These are phyloP conservation scores for Drosophila cognata DNA, from an alignment of 2,888 invertebrate species.

Conservation along the genomic window DNA sequence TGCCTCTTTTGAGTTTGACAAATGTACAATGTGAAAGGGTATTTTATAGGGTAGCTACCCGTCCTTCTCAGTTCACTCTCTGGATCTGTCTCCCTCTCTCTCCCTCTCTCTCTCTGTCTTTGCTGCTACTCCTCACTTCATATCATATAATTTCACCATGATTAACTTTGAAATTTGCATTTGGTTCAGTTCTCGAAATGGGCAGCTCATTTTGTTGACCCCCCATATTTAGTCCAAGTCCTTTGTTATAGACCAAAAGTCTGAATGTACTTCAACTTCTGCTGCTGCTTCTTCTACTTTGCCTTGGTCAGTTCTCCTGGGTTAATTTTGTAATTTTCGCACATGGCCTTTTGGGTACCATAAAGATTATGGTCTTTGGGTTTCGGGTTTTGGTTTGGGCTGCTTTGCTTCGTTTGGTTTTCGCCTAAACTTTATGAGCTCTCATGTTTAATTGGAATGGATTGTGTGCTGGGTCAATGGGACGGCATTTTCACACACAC, in stretches of 20 bases:
- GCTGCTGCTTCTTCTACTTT: constrained; percentile 3
- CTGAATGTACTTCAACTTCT: constrained; percentile 5
- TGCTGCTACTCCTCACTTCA: background rate
- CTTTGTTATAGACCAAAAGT: constrained; percentile 23
- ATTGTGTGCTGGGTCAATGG: constrained; percentile 54
- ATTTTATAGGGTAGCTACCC: constrained; percentile 12
- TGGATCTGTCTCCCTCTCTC: background rate
- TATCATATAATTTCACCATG: constrained; percentile 73
- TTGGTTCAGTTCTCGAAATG: constrained; percentile 31
- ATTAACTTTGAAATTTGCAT: constrained; percentile 78
- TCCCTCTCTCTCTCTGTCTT: background rate
- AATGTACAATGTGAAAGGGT: constrained; percentile 64
- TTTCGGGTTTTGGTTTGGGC: constrained; percentile 16
- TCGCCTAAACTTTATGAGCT: constrained; percentile 35
- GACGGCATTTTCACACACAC: constrained; percentile 16
- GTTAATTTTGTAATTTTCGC: constrained; percentile 69
- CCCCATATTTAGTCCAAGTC: constrained; percentile 47
- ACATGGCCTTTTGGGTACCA: constrained; percentile 66
- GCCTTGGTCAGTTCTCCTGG: constrained; percentile 50
- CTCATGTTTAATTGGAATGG: constrained; percentile 64
- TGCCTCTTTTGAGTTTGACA: constrained; percentile 66
- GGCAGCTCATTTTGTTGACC: constrained; percentile 68
- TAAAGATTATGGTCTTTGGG: constrained; percentile 68
- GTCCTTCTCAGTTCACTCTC: background rate
- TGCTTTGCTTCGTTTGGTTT: constrained; percentile 3